Percentiles rank a stretch among this genome's conserved stretches.
Evolutionary conservation across 2,113 vertebrate species (phyloP).

Genomic region (Sciurus niger): DNA sequence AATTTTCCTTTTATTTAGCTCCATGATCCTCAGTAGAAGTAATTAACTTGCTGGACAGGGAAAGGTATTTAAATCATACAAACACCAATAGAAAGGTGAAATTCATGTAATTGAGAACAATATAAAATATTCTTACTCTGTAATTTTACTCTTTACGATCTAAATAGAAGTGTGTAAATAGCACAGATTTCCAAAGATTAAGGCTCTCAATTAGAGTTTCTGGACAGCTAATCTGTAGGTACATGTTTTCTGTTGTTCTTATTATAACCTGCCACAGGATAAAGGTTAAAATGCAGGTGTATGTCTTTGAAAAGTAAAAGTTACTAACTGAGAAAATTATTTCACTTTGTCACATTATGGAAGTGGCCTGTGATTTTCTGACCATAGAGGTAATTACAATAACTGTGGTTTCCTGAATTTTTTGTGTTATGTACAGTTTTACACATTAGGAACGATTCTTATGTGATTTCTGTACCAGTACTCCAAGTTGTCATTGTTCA

Average conservation of each 20-base stretch:
- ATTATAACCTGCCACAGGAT: constrained; percentile 40
- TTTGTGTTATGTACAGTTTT: neutral
- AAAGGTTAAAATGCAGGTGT: constrained; percentile 3
- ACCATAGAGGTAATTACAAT: neutral
- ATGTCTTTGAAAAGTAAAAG: neutral
- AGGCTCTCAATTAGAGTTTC: constrained; percentile 50
- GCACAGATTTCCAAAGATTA: constrained; percentile 24
- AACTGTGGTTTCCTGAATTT: neutral
- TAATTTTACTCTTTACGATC: constrained; percentile 50
- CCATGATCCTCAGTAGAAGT: constrained; percentile 47
- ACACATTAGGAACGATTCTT: neutral
- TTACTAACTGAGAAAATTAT: constrained; percentile 21
- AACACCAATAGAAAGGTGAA: constrained; percentile 1
- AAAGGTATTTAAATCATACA: constrained; percentile 54
- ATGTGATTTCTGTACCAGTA: neutral
- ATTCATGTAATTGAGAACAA: neutral
- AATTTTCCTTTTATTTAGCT: constrained; percentile 36
- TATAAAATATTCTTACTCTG: constrained; percentile 14
- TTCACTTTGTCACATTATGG: neutral
- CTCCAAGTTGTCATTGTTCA: neutral
- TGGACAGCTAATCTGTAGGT: constrained; percentile 24
- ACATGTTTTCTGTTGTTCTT: constrained; percentile 25
- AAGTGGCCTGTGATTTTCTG: neutral
- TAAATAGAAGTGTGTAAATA: constrained; percentile 47
- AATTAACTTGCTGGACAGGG: constrained; percentile 26